Evolutionary conservation across 2,113 vertebrate species (phyloP).

Genomic region (Elgaria multicarinata): DNA sequence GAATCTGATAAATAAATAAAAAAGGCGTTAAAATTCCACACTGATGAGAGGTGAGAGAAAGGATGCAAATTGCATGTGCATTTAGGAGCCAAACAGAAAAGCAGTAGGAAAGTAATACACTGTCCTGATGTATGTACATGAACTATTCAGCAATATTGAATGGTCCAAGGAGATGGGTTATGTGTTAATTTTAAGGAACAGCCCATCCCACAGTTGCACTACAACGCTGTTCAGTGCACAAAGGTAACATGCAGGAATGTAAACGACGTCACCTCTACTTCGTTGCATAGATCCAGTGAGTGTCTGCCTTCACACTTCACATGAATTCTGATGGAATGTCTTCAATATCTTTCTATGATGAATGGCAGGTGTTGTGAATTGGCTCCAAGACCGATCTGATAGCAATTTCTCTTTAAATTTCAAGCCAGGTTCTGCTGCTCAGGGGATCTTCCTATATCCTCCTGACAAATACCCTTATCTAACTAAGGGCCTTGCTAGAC

Average conservation of each 20-base stretch:
- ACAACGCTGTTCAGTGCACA: not conserved
- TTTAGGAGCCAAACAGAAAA: conserved; percentile 4
- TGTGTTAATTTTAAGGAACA: not conserved
- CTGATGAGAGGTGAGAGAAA: not conserved
- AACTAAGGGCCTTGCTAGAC: no score
- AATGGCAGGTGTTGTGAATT: not conserved
- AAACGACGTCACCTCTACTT: not conserved
- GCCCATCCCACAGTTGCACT: not conserved
- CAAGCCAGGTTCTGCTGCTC: not conserved
- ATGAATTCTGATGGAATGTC: not conserved
- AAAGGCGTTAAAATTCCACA: not conserved
- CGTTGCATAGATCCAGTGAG: not conserved
- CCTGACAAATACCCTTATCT: not conserved
- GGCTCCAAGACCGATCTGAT: not conserved
- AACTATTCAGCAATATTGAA: not conserved
- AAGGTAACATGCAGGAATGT: not conserved
- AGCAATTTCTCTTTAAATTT: not conserved
- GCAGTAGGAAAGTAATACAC: not conserved
- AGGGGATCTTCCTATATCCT: not conserved
- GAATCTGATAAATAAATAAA: conserved; percentile 15
- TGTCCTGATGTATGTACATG: not conserved
- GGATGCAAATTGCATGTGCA: rapidly evolving
- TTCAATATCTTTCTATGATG: not conserved
- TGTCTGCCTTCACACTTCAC: not conserved
- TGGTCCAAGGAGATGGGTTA: not conserved